Evolutionary conservation across 2,797 vertebrate genomes (phyloP), one percentile per base, ranked within the genome.

Genomic region (Epinephelus malabaricus): DNA sequence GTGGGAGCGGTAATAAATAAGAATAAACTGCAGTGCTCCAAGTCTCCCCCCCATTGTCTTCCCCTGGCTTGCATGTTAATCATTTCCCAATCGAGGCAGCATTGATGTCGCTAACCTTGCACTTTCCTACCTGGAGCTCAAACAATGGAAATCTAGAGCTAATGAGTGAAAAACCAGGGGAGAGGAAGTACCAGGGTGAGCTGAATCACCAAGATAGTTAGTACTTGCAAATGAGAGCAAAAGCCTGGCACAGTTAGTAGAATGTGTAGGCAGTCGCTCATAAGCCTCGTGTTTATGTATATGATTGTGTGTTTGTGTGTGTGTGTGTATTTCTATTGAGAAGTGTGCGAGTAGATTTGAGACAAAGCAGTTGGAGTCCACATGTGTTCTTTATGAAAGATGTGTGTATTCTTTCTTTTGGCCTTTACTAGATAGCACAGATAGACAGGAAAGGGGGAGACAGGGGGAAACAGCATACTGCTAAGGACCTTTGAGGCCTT

Each of bases 111-210:
- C 85, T 80, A 87, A 83, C 71, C 72, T 73, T 80, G 73, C 82
- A 82, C 76, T 87, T 88, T 88, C 69, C 85, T 82, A 91, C 88
- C 87, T 85, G 86, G 67, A 89, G 83, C 78, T 69, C 10, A n/a
- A 84, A 89, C 86, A 82, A 87, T 89, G 80, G 77, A 85, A 81
- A 86, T 83, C 58, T 54, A 38, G 17, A 80, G 77, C 73, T 90
- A 90, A 90, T 87, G 88, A 90, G 58, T 63, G 55, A 87, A 86
- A 70, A 66, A 64, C 74, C 17, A 10, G 47, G 67, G 71, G 50
- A 79, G 76, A 70, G 69, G 73, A 83, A 70, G 80, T 30, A 68
- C 47, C 71, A 54, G 58, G 43, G 30, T 38, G 84, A 79, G 78
- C 81, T 71, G 64, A 78, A 80, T 69, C 69, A 77, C 77, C 59